phyloP scores from a whole-genome alignment of 2,888 invertebrate genomes.

The Cremastinae sp. region DNA sequence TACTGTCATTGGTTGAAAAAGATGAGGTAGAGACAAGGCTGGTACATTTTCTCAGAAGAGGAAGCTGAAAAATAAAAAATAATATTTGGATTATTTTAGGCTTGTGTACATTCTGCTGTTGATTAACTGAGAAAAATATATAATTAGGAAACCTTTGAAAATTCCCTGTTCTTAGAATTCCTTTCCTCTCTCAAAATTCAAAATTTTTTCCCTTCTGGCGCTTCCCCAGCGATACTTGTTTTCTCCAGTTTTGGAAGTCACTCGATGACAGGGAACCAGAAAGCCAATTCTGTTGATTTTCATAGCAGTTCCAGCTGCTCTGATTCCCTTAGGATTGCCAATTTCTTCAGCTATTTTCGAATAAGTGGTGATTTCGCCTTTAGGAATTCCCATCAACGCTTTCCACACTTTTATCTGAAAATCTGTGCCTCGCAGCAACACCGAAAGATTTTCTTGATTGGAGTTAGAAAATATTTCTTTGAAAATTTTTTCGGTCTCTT shows the following conservation, averaged over 20 bases:
- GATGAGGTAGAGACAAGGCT: neutral
- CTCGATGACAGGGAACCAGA: conserved; percentile 76
- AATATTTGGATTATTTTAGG: too few relatives aligned
- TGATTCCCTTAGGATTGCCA: conserved; percentile 68
- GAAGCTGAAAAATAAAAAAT: too few relatives aligned
- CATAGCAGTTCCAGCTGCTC: conserved; percentile 72
- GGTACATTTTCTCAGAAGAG: neutral
- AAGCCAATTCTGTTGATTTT: conserved; percentile 71
- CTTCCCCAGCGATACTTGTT: conserved; percentile 71
- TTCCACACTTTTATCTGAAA: conserved; percentile 75
- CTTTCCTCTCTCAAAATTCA: conserved; percentile 64
- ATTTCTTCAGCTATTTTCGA: conserved; percentile 69
- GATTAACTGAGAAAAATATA: too few relatives aligned
- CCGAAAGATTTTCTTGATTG: conserved; percentile 26
- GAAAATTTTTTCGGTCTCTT: conserved; percentile 51
- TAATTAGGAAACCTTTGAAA: too few relatives aligned
- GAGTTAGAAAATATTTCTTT: conserved; percentile 61
- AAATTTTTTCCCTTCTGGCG: conserved; percentile 67
- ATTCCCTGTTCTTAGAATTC: conserved; percentile 1
- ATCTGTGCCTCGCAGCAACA: conserved; percentile 72
- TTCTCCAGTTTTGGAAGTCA: conserved; percentile 67
- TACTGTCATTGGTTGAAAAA: too few relatives aligned
- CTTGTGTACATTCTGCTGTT: too few relatives aligned
- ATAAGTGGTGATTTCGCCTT: conserved; percentile 68
- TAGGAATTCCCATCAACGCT: conserved; percentile 66